Base-by-base conservation (phyloP, 2,797 vertebrate genomes). In the Alauda arvensis region DNA sequence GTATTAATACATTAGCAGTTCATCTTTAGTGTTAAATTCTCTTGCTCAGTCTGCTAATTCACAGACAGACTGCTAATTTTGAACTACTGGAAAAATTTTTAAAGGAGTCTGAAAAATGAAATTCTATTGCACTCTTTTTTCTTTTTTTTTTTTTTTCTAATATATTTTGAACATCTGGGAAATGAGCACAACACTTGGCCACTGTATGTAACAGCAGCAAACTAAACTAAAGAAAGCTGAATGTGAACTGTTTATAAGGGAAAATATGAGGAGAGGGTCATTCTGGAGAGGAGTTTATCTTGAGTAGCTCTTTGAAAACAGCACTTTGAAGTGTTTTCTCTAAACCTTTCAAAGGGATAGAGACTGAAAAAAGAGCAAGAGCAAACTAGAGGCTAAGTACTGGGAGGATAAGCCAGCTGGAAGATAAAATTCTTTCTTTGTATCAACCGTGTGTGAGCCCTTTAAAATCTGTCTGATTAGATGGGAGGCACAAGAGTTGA, bases 291-390 rank as follows among this genome's bases (percentile, higher is more conserved):
- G 39, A 88, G 75, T 91, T 91, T 89, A 87, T 90, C 89, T 87
- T 90, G 89, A 94, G 83, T 55, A 79, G 37, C 33, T 86, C 91
- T 95, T 82, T 94, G 86, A 91, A 93, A 91, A 87, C 62, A 90
- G 67, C 51, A 79, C 87, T 94, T 95, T 82, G 87, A 95, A 94
- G 78, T 83, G 71, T 87, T 91, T 90, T 91, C 86, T 83, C 52
- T 89, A 94, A 93, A 89, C 45, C 55, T 91, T 91, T 94, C 86
- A 93, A 91, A 92, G 65, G 45, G 52, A 87, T 82, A 63, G 69
- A 90, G 48, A 71, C 68, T 77, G 67, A 59, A 83, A 83, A 92
- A 87, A 75, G 66, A 89, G 84, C 59, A 90, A 84, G 70, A 90
- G 68, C 66, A 86, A 83, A 77, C 88, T 71, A 72, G 53, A 83